Evolutionary conservation across 2,797 vertebrate genomes (phyloP).

Genomic region (Sebastes minor): DNA sequence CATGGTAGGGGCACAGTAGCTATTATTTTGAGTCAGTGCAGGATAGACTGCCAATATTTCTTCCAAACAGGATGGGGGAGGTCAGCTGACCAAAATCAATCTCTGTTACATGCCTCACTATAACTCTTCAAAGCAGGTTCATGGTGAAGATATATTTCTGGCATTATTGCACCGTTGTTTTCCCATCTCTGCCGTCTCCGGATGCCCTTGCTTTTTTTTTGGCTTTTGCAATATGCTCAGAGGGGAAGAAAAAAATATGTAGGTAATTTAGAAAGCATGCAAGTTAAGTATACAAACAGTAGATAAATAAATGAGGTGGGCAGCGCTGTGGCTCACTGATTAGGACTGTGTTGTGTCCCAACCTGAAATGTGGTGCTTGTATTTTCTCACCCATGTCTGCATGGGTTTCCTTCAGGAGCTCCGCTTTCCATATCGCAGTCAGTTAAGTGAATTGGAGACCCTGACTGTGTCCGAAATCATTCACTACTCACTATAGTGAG

Average conservation of each 20-base stretch:
- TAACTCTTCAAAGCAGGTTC: slow-evolving; percentile 73
- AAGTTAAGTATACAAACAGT: slow-evolving; percentile 17
- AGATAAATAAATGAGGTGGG: slow-evolving; percentile 14
- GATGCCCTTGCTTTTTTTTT: slow-evolving; percentile 47
- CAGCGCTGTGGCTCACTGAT: not conserved
- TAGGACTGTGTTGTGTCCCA: not conserved
- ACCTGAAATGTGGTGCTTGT: not conserved
- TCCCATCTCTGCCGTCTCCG: slow-evolving; percentile 30
- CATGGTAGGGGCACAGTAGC: slow-evolving; percentile 78
- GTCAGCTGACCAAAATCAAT: slow-evolving; percentile 79
- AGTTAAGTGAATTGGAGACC: not conserved
- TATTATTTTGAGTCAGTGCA: slow-evolving; percentile 80
- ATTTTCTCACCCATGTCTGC: not conserved
- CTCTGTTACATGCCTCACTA: slow-evolving; percentile 65
- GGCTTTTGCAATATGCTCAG: slow-evolving; percentile 12
- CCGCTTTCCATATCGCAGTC: not conserved
- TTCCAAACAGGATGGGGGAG: slow-evolving; percentile 72
- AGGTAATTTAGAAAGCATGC: not conserved
- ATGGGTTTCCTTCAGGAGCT: not conserved
- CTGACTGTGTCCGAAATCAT: too few species aligned
- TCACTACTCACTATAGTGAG: too few species aligned
- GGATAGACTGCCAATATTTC: slow-evolving; percentile 80
- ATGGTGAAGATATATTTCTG: slow-evolving; percentile 61
- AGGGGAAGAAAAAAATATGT: not conserved
- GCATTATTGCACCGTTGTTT: slow-evolving; percentile 48